phyloP scores from a whole-genome alignment of 37 sponge, comb jelly and placozoan genomes.

The Beroe ovata region DNA sequence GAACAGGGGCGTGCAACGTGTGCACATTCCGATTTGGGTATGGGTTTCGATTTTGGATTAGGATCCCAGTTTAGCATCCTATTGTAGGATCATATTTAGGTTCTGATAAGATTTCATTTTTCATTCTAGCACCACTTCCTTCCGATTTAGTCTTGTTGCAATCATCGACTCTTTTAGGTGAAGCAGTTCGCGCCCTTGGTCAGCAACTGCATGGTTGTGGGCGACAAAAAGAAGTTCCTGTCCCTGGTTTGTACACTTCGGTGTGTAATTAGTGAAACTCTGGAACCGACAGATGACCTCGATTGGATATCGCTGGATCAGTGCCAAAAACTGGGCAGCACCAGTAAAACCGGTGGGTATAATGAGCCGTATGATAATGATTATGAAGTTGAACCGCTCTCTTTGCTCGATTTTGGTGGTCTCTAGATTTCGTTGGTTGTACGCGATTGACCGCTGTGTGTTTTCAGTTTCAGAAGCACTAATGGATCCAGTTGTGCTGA shows the following conservation, averaged over 20 bases:
- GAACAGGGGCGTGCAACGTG: too few relatives aligned
- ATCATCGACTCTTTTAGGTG: too few relatives aligned
- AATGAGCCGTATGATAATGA: too few relatives aligned
- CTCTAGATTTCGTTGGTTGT: too few relatives aligned
- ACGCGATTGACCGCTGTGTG: too few relatives aligned
- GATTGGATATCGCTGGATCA: conserved; percentile 54
- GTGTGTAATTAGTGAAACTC: conserved; percentile 73
- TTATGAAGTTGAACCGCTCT: too few relatives aligned
- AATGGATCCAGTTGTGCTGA: conserved; percentile 71
- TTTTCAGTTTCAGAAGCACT: conserved; percentile 75
- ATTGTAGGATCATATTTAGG: background rate
- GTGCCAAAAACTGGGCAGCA: conserved; percentile 61
- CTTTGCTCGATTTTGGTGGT: too few relatives aligned
- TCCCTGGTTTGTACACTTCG: conserved; percentile 85
- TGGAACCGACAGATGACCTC: conserved; percentile 62
- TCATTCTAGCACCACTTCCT: too few relatives aligned
- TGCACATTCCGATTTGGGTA: too few relatives aligned
- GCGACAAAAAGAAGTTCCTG: conserved; percentile 86
- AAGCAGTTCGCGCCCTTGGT: conserved; percentile 72
- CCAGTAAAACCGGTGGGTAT: conserved; percentile 63
- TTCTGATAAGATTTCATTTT: background rate
- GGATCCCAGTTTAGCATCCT: too few relatives aligned
- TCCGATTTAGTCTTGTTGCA: too few relatives aligned
- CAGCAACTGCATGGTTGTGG: conserved; percentile 84
- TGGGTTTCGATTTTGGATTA: too few relatives aligned